Conservation (phyloP, 2,797 vertebrate genomes). For the Bufotes viridis region DNA sequence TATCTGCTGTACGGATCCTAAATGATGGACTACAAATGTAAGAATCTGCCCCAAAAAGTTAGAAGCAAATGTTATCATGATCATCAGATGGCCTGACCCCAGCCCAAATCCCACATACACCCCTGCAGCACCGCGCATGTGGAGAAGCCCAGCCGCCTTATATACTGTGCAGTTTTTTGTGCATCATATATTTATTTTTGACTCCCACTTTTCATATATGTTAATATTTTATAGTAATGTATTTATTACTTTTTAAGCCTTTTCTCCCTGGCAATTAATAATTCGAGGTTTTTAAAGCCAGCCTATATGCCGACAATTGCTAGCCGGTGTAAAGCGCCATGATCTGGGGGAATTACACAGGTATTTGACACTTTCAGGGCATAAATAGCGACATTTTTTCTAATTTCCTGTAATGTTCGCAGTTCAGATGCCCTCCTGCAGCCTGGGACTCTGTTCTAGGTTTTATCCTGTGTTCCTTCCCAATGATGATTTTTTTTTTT, state of each 20-base stretch:
- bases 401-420: constrained; percentile 19
- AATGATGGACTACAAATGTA: neutral
- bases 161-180: neutral
- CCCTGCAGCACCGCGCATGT: neutral
- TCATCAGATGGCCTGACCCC: neutral
- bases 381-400: constrained; percentile 4
- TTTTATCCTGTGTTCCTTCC: constrained; percentile 50
- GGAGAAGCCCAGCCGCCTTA: neutral
- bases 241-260: neutral
- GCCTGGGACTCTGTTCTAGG: neutral
- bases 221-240: neutral
- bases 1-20: too few species aligned
- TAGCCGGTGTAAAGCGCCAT: neutral
- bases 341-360: constrained; percentile 8
- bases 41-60: neutral
- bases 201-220: neutral
- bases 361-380: constrained; percentile 7
- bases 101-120: neutral
- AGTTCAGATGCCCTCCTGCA: constrained; percentile 25
- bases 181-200: neutral
- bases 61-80: neutral
- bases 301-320: neutral
- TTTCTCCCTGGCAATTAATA: neutral
- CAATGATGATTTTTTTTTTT: constrained; percentile 58
- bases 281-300: neutral